These are phyloP conservation scores for Drosophila arizonae DNA, from an alignment of 1,140 invertebrate species.

Conservation along the genomic window DNA sequence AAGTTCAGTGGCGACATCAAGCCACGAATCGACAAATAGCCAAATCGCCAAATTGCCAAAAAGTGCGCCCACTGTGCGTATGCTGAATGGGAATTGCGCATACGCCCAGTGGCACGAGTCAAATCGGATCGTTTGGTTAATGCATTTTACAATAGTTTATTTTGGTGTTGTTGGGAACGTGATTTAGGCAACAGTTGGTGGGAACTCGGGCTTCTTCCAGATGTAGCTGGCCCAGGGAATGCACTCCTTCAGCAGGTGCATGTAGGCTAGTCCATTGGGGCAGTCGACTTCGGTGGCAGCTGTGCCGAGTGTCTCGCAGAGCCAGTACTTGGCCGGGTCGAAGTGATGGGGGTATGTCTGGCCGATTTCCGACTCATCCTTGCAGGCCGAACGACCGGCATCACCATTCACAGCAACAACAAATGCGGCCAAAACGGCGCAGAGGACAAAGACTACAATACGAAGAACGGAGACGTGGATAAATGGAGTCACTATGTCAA, in stretches of 20 bases:
- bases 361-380: conserved; percentile 67
- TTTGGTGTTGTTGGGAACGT: neutral
- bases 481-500: neutral
- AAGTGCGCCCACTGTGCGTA: conserved; percentile 33
- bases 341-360: conserved; percentile 72
- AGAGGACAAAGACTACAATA: conserved; percentile 50
- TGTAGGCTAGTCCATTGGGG: conserved; percentile 68
- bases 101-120: conserved; percentile 11
- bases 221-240: conserved; percentile 77
- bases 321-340: conserved; percentile 77
- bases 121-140: conserved; percentile 3
- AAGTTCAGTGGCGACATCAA: conserved; percentile 71
- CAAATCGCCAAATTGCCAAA: conserved; percentile 18
- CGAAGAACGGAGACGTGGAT: no score
- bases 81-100: conserved; percentile 29
- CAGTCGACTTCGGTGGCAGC: conserved; percentile 70
- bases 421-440: conserved; percentile 51
- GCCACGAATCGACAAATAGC: conserved; percentile 24
- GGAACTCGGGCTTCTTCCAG: conserved; percentile 76
- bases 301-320: conserved; percentile 59
- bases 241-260: conserved; percentile 78
- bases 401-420: conserved; percentile 51
- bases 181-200: conserved; percentile 70
- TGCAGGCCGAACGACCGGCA: conserved; percentile 72
- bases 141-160: conserved; percentile 31